Evolutionary conservation across 1,140 invertebrate species (phyloP), one percentile per base, ranked within the genome.

Genomic region (Drosophila ambigua): DNA sequence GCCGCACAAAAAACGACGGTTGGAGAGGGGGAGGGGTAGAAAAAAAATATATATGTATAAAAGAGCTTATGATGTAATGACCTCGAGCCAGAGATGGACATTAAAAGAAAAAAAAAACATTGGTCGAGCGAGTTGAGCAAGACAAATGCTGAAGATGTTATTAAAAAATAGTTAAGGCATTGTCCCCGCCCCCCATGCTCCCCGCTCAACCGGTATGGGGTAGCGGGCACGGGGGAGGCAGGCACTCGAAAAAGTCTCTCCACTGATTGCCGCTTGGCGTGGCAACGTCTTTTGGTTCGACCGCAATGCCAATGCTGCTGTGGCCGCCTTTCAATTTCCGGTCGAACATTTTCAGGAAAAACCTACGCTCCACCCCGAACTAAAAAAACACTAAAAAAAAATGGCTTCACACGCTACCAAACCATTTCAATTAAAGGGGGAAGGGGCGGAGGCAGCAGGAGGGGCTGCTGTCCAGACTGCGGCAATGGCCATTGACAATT

Each of bases 41-140:
- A 23, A 39, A 53, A 46, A 62, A 26, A 45, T 16, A 28, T 26
- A 46, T 51, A 65, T 52, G 50, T 41, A 74, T 64, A 65, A 83
- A 88, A 88, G 79, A 83, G 83, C 83, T 88, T 88, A 88, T 89
- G 84, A 88, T 88, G 83, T 88, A 88, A 88, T 88, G 83, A 88
- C 83, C 83, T 66, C 76, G 52, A 79, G 75, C 75, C 44, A 54
- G 39, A 60, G 72, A 66, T 66, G 52, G 52, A 49, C 60, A 73
- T 54, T 35, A 50, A 52, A 39, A n/a, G n/a, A n/a, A 23, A 59
- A 31, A 23, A 58, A 46, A 62, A 59, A 74, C 63, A 84, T 68
- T 57, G 80, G 67, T 48, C 60, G 52, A 48, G 64, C 63, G 58
- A 80, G 81, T 82, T 87, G 83, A 88, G 83, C 79, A 88, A 89